Conservation (phyloP, 2,113 vertebrate genomes). For the Leucosticte australis region DNA sequence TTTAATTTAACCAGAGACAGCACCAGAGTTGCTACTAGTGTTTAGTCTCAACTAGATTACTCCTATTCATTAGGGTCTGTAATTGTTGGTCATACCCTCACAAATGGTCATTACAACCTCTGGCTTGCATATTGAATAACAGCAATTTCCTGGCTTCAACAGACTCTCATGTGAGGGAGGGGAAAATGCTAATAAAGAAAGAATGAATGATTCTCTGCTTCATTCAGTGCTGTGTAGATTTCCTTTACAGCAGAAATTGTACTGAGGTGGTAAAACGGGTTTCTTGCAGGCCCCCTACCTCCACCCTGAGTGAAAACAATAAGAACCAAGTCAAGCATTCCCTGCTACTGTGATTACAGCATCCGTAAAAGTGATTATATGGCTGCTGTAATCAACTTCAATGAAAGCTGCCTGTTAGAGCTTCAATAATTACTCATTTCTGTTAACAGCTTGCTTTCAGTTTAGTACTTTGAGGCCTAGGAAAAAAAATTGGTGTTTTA, state of each 20-base stretch:
- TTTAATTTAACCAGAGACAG: conserved; percentile 86
- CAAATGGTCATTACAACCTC: conserved; percentile 86
- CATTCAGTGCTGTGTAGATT: conserved; percentile 82
- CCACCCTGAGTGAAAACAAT: conserved; percentile 84
- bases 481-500: conserved; percentile 70
- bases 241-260: conserved; percentile 82
- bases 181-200: conserved; percentile 85
- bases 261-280: conserved; percentile 78
- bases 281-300: conserved; percentile 80
- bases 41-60: conserved; percentile 85
- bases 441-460: conserved; percentile 86
- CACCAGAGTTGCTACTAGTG: conserved; percentile 77
- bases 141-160: conserved; percentile 85
- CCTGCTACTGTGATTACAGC: conserved; percentile 87
- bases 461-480: conserved; percentile 81
- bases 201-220: conserved; percentile 83
- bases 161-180: conserved; percentile 80
- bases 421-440: conserved; percentile 90
- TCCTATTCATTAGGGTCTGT: conserved; percentile 83
- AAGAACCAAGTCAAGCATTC: conserved; percentile 85
- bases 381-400: conserved; percentile 87
- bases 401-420: conserved; percentile 89
- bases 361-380: conserved; percentile 89
- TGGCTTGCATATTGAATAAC: conserved; percentile 84
- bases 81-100: conserved; percentile 86